Evolutionary conservation across 1,140 invertebrate genomes (phyloP).

Genomic region (Galleria mellonella): DNA sequence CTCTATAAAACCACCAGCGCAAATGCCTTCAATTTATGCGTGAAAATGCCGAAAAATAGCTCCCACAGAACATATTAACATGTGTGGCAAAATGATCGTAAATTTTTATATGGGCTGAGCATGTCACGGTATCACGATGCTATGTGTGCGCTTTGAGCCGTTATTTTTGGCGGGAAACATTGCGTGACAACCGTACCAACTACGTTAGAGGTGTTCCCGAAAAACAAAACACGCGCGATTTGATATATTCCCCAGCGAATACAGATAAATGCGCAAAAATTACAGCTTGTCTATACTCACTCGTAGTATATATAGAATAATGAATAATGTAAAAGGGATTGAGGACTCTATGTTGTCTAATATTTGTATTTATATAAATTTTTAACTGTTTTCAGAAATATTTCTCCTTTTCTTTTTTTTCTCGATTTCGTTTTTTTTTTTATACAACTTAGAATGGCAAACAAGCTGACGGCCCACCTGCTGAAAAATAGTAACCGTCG

Average conservation of each 20-base stretch:
- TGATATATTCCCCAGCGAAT: conserved; percentile 36
- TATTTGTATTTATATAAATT: too few relatives aligned
- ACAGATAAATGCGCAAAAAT: too few relatives aligned
- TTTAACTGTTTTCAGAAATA: too few relatives aligned
- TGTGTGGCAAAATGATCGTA: conserved; percentile 31
- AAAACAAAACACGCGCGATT: conserved; percentile 39
- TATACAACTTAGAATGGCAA: too few relatives aligned
- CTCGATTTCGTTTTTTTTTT: too few relatives aligned
- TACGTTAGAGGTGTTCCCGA: conserved; percentile 14
- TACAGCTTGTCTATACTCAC: too few relatives aligned
- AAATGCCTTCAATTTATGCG: neutral
- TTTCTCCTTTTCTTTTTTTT: too few relatives aligned
- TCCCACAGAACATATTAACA: conserved; percentile 23
- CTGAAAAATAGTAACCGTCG: too few relatives aligned
- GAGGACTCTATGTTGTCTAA: too few relatives aligned
- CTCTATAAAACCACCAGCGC: neutral
- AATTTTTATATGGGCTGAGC: conserved; percentile 37
- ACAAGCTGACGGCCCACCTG: too few relatives aligned
- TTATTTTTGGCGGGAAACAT: conserved; percentile 27
- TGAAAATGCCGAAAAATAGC: neutral
- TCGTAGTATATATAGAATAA: too few relatives aligned
- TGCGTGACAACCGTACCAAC: conserved; percentile 25
- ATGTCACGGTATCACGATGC: conserved; percentile 20
- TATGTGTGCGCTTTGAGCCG: conserved; percentile 9
- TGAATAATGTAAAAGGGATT: too few relatives aligned